Evolutionary conservation across 1,140 invertebrate species (phyloP).

Genomic region (Brachionus paranguensis): DNA sequence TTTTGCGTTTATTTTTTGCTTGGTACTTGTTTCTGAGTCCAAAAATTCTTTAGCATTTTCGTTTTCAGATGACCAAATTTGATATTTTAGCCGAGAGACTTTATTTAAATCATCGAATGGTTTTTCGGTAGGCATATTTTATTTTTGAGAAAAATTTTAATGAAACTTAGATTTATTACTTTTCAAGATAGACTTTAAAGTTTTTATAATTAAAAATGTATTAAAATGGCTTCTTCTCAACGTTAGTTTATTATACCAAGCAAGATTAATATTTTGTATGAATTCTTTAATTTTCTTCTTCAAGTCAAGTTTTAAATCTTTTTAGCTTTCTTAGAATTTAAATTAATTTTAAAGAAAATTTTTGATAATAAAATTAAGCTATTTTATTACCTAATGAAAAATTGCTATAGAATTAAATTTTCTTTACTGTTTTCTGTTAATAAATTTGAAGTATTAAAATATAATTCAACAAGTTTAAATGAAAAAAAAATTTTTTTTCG

Average conservation of each 20-base stretch:
- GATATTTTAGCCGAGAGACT: neutral
- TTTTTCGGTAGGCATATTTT: neutral
- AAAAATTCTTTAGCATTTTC: neutral
- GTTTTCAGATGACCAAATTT: neutral
- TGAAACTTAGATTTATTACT: neutral
- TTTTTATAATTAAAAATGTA: neutral
- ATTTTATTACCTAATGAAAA: no score
- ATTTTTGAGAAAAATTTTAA: neutral
- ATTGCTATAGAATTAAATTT: no score
- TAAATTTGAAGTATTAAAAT: no score
- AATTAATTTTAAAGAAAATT: neutral
- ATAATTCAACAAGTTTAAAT: no score
- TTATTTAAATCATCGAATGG: neutral
- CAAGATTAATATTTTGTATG: neutral
- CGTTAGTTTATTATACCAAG: neutral
- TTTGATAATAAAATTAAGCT: neutral
- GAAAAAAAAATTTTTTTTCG: no score
- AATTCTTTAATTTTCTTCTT: neutral
- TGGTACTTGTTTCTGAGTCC: neutral
- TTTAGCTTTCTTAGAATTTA: neutral
- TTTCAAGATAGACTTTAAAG: neutral
- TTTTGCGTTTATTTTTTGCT: constrained; percentile 5
- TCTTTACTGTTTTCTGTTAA: no score
- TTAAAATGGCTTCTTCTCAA: neutral
- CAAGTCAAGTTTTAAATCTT: neutral